Evolutionary conservation across 1,140 invertebrate genomes (phyloP), one percentile per base, ranked within the genome.

Genomic region (Nasonia longicornis): DNA sequence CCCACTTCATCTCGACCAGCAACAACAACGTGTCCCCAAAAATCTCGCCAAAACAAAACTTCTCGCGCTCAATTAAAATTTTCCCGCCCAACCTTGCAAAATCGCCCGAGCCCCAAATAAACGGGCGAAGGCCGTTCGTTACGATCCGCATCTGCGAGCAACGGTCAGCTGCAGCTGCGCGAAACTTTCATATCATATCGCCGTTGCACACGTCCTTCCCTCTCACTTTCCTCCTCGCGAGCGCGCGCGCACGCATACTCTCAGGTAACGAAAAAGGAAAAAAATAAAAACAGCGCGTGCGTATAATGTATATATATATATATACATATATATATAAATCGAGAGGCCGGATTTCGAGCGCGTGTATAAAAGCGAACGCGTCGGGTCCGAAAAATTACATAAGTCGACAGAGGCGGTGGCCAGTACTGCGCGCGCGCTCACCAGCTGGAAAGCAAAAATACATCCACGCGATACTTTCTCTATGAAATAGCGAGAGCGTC

Each of bases 361-460:
- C 35, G 35, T 52, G 22, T 63, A 42, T 22, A 42, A 38, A n/a
- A 22, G 69, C 11, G 26, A 26, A 26, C 14, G 7, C 20, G 16
- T n/a, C 72, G 20, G 2, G 42, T 26, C 35, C 52, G 74, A 76
- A 74, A 74, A 81, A 75, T 82, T 82, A 80, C 63, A 52, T 80
- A 82, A 79, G 42, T n/a, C 74, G 29, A 26, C 12, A 42, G 31
- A 77, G 48, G 35, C 63, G 63, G n/a, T 26, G 63, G 63, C 22
- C 16, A 66, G 48, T 35, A 35, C 31, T 35, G 26, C 1, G 26
- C 31, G 31, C 38, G 4, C 48, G 48, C 48, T 52, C 84, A 77
- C 86, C 89, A 88, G 86, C 88, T 90, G 86, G 88, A 89, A 89
- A 90, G 89, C 86, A 90, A 89, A 88, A 89, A 88, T 90, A 82